phyloP scores from a whole-genome alignment of 2,797 vertebrate genomes.

The Sciurus vulgaris region DNA sequence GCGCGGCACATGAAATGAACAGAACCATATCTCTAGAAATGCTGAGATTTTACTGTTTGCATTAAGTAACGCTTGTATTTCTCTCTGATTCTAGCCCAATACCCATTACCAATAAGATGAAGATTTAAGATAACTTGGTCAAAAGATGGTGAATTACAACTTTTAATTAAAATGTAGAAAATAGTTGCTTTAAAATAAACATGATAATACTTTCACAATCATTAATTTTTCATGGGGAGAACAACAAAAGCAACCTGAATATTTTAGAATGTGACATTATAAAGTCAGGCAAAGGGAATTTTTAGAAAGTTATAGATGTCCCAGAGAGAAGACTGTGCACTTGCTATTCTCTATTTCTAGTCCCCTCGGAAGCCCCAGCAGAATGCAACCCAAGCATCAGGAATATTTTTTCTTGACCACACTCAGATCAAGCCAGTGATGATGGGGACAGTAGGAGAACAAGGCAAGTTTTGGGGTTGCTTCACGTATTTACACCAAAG shows the following conservation, averaged over 20 bases:
- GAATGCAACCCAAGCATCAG: neutral
- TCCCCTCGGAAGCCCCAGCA: neutral
- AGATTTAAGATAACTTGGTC: conserved; percentile 89
- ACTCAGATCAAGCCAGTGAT: neutral
- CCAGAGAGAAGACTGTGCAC: conserved; percentile 23
- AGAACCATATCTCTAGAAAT: conserved; percentile 86
- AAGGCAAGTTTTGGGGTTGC: neutral
- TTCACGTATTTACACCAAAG: neutral
- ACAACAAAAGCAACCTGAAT: conserved; percentile 85
- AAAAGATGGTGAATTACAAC: conserved; percentile 89
- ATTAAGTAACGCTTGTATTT: conserved; percentile 89
- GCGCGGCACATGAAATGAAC: conserved; percentile 85
- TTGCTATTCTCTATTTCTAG: neutral
- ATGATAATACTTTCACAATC: conserved; percentile 83
- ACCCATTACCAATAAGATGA: conserved; percentile 87
- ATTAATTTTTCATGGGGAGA: conserved; percentile 86
- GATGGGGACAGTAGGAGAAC: neutral
- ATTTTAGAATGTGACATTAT: conserved; percentile 81
- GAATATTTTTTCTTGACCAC: neutral
- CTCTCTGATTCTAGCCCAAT: conserved; percentile 85
- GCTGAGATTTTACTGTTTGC: conserved; percentile 88
- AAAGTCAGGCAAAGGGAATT: conserved; percentile 69
- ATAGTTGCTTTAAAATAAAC: conserved; percentile 88
- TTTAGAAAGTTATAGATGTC: conserved; percentile 67
- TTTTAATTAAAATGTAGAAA: conserved; percentile 90